phyloP scores from a whole-genome alignment of 2,797 vertebrate species.

The Otus scops region DNA sequence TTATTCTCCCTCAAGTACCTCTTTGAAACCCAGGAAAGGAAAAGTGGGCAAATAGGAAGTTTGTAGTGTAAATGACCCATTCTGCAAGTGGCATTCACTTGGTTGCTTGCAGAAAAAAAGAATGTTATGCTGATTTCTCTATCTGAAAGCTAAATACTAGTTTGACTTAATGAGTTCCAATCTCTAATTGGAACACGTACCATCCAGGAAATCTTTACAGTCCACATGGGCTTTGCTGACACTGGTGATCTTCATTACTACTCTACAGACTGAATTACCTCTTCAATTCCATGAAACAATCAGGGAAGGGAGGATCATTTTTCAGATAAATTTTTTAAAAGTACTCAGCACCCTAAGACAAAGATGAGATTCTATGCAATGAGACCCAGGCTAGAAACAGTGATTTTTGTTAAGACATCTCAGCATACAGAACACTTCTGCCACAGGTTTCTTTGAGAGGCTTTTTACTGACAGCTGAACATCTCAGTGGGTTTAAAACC shows the following conservation, averaged over 20 bases:
- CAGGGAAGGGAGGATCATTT: background rate
- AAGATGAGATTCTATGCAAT: background rate
- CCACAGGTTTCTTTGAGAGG: background rate
- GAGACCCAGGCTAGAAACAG: background rate
- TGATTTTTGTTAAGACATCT: background rate
- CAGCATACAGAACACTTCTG: background rate
- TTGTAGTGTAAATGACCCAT: background rate
- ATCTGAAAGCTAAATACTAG: background rate
- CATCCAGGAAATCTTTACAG: background rate
- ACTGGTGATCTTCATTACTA: background rate
- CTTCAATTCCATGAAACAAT: background rate
- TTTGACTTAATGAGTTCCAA: background rate
- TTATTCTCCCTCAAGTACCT: conserved; percentile 36
- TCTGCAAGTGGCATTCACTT: background rate
- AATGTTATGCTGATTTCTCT: background rate
- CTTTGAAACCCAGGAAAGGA: conserved; percentile 2
- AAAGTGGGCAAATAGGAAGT: background rate
- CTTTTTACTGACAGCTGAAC: background rate
- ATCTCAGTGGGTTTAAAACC: background rate
- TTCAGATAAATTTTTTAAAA: background rate
- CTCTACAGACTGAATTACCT: background rate
- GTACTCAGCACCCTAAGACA: background rate
- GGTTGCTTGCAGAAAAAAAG: background rate
- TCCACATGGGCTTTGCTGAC: background rate
- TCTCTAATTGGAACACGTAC: background rate